Percentiles rank a stretch among this genome's conserved stretches.
Conservation (phyloP, 2,888 invertebrate species). For the Synanthedon andrenaeformis region DNA sequence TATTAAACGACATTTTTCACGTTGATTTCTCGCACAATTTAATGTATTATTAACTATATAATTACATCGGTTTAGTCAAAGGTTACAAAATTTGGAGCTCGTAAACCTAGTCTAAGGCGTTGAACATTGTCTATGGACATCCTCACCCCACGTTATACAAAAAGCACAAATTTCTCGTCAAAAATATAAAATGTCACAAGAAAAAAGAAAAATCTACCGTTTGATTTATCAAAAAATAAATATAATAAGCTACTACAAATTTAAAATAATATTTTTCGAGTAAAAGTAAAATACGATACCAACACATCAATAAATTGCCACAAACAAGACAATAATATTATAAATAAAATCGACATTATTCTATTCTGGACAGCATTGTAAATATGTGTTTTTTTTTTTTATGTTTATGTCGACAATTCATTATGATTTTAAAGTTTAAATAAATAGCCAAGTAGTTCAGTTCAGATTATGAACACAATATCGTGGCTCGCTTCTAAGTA, state of each 20-base stretch:
- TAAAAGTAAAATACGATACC: conserved; percentile 42
- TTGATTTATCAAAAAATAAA: conserved; percentile 39
- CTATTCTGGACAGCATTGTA: conserved; percentile 6
- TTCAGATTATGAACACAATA: conserved; percentile 64
- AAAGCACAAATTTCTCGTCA: conserved; percentile 33
- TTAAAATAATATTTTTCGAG: conserved; percentile 31
- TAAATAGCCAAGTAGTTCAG: conserved; percentile 41
- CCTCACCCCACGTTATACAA: conserved; percentile 5
- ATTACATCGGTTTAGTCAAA: conserved; percentile 24
- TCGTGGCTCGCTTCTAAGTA: conserved; percentile 59
- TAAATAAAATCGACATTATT: background rate
- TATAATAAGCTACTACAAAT: conserved; percentile 29
- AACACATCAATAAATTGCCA: conserved; percentile 32
- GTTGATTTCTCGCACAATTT: background rate
- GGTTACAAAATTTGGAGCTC: conserved; percentile 14
- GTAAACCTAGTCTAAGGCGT: background rate
- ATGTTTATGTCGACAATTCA: conserved; percentile 47
- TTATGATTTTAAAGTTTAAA: conserved; percentile 42
- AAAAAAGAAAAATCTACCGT: conserved; percentile 54
- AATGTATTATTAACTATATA: conserved; percentile 12
- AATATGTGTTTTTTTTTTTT: conserved; percentile 21
- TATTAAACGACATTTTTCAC: conserved; percentile 59
- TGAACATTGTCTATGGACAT: background rate
- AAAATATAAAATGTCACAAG: conserved; percentile 35
- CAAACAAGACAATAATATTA: conserved; percentile 1